phyloP scores from a whole-genome alignment of 2,888 invertebrate species.

The Drosophila parthenogenetica region DNA sequence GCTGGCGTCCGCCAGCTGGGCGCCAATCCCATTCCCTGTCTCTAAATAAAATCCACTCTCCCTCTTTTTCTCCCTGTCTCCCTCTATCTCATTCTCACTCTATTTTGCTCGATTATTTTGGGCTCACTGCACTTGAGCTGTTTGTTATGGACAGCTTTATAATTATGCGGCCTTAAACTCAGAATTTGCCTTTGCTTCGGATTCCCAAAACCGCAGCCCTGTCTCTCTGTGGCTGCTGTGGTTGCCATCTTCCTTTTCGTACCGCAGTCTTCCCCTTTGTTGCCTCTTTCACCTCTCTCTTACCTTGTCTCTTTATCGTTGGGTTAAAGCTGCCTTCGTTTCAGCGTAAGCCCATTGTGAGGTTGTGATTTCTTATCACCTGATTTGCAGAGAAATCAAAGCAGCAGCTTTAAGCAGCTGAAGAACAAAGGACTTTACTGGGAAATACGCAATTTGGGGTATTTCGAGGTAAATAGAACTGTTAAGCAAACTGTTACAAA shows the following conservation, averaged over 20 bases:
- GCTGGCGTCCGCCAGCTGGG: slow-evolving; percentile 71
- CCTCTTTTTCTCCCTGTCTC: not conserved
- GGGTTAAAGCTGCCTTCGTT: not conserved
- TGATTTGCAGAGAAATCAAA: slow-evolving; percentile 38
- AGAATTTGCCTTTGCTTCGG: slow-evolving; percentile 6
- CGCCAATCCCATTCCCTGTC: slow-evolving; percentile 56
- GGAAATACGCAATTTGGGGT: not conserved
- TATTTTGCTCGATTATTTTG: slow-evolving; percentile 14
- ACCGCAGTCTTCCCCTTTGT: not conserved
- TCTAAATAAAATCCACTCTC: slow-evolving; percentile 12
- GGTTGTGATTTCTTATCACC: slow-evolving; percentile 47
- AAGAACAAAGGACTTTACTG: not conserved
- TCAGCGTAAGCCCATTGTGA: slow-evolving; percentile 1
- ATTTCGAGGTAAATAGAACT: not conserved
- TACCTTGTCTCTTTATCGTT: not conserved
- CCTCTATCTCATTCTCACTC: not conserved
- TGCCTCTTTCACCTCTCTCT: not conserved
- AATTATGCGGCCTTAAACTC: slow-evolving; percentile 52
- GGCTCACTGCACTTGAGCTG: slow-evolving; percentile 59
- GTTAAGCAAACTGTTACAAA: slow-evolving; percentile 3
- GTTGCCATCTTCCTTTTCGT: not conserved
- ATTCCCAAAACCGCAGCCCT: slow-evolving; percentile 38
- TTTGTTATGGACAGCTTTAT: slow-evolving; percentile 59
- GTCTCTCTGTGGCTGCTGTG: slow-evolving; percentile 36
- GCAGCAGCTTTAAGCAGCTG: slow-evolving; percentile 19